phyloP scores from a whole-genome alignment of 37 sponge, comb jelly and placozoan genomes.

The Beroe ovata region DNA sequence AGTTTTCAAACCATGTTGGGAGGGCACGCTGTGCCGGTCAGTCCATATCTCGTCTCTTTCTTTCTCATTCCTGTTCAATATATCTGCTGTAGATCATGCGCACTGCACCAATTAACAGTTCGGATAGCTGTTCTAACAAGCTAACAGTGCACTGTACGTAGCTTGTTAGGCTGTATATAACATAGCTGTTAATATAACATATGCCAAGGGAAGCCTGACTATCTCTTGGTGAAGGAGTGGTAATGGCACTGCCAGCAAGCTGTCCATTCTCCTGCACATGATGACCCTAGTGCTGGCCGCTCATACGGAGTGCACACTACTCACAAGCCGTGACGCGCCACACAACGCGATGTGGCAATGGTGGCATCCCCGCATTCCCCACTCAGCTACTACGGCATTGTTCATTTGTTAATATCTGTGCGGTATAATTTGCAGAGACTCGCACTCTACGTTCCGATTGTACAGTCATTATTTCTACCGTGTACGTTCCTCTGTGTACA shows the following conservation, averaged over 20 bases:
- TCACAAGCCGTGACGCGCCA: not conserved
- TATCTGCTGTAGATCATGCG: not conserved
- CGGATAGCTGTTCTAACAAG: no score
- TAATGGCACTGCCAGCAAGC: no score
- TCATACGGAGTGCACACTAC: no score
- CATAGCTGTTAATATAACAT: not conserved
- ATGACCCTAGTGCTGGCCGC: no score
- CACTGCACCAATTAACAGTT: not conserved
- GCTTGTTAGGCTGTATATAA: not conserved
- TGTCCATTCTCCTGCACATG: no score
- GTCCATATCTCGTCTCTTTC: not conserved
- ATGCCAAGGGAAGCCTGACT: not conserved
- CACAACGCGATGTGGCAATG: no score
- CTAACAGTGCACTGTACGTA: no score
- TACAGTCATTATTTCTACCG: not conserved
- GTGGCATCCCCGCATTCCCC: no score
- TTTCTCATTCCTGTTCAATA: no score
- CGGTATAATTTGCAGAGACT: not conserved
- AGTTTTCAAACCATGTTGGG: no score
- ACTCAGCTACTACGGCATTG: not conserved
- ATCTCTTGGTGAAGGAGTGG: not conserved
- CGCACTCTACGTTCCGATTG: not conserved
- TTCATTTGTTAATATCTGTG: not conserved
- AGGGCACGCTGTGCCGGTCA: no score
- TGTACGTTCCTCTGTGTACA: not conserved